phyloP scores from a whole-genome alignment of 2,888 invertebrate genomes.

The Pollenia griseotomentosa region DNA sequence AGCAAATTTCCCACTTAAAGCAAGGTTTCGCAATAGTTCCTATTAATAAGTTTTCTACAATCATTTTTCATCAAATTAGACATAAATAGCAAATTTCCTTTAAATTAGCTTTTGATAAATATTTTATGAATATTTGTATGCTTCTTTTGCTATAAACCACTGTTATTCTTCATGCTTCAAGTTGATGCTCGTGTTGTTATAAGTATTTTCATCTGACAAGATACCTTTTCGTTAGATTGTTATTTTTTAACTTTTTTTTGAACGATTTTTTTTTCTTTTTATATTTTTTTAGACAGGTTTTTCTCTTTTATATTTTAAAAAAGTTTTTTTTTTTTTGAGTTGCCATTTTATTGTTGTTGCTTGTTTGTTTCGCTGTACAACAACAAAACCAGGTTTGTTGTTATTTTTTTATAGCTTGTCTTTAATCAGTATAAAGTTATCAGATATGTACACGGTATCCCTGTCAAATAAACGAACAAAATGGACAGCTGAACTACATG shows the following conservation, averaged over 20 bases:
- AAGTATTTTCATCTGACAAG: conserved; percentile 41
- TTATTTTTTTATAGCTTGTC: conserved; percentile 64
- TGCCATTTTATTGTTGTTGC: conserved; percentile 53
- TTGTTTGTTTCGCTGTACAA: conserved; percentile 40
- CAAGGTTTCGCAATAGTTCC: no score
- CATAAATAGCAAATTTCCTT: no score
- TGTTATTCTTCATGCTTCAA: conserved; percentile 33
- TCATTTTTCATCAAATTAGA: no score
- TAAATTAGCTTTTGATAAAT: no score
- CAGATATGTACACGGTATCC: conserved; percentile 79
- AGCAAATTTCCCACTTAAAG: no score
- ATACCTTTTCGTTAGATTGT: conserved; percentile 47
- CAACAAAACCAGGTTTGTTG: conserved; percentile 40
- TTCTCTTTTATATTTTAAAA: conserved; percentile 34
- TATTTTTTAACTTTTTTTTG: conserved; percentile 21
- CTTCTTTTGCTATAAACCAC: not conserved
- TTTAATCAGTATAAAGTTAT: conserved; percentile 82
- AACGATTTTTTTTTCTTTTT: conserved; percentile 38
- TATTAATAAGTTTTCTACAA: no score
- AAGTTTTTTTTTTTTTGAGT: conserved; percentile 44
- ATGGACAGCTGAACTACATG: conserved; percentile 74
- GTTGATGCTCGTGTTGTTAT: conserved; percentile 34
- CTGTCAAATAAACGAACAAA: conserved; percentile 77
- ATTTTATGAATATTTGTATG: no score
- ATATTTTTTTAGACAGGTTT: conserved; percentile 46